Evolutionary conservation across 2,113 vertebrate genomes (phyloP).

Genomic region (Seriola quinqueradiata): DNA sequence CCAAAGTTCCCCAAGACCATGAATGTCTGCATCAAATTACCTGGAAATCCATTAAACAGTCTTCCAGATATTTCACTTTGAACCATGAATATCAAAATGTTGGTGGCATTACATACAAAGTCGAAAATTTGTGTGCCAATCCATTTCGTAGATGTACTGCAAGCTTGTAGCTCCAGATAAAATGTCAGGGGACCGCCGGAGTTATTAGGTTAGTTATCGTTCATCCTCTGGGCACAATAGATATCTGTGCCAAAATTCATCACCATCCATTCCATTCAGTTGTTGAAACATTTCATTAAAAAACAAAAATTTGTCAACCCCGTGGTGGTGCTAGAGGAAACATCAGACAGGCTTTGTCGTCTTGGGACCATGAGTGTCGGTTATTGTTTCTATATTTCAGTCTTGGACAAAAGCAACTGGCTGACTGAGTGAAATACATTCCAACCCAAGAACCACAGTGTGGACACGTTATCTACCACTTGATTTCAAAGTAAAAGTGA

Average conservation of each 20-base stretch:
- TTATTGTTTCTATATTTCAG: no score
- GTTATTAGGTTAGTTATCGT: not conserved
- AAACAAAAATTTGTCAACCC: not conserved
- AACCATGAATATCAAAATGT: not conserved
- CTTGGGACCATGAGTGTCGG: no score
- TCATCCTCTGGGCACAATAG: not conserved
- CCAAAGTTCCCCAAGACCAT: not conserved
- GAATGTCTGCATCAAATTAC: not conserved
- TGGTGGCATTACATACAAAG: not conserved
- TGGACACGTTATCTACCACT: not conserved
- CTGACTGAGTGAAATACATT: not conserved
- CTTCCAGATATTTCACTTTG: not conserved
- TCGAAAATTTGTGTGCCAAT: not conserved
- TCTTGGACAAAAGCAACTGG: not conserved
- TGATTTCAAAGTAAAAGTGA: not conserved
- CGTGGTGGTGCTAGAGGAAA: no score
- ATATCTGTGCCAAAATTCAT: not conserved
- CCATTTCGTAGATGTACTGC: not conserved
- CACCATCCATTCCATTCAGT: not conserved
- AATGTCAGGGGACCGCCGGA: not conserved
- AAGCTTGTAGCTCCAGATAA: not conserved
- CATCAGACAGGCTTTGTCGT: no score
- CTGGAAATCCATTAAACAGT: not conserved
- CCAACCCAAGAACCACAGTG: not conserved
- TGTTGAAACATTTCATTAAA: slow-evolving; percentile 2